These are phyloP conservation scores for human (Homo sapiens) DNA, from an alignment of 2,113 vertebrate species.

Conservation along the genomic window GRCh38 chr1:185827001-185827500, in stretches of 20 bases:
- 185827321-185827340: not conserved
- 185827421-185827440: not conserved
- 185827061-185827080: no score
- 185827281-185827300: not conserved
- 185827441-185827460: not conserved
- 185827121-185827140: no score
- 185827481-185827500: not conserved
- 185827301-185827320: not conserved
- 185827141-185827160: no score
- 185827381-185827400: not conserved
- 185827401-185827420: not conserved
- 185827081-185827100: no score
- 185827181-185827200: not conserved
- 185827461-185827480: not conserved
- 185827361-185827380: not conserved
- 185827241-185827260: not conserved
- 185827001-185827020: no score
- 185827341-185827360: not conserved
- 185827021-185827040: no score
- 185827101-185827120: no score
- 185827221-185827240: not conserved
- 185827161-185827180: no score
- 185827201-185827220: not conserved
- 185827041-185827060: no score
- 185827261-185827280: not conserved